Base-by-base conservation (phyloP, 2,888 invertebrate species). In the Autographa pulchrina region DNA sequence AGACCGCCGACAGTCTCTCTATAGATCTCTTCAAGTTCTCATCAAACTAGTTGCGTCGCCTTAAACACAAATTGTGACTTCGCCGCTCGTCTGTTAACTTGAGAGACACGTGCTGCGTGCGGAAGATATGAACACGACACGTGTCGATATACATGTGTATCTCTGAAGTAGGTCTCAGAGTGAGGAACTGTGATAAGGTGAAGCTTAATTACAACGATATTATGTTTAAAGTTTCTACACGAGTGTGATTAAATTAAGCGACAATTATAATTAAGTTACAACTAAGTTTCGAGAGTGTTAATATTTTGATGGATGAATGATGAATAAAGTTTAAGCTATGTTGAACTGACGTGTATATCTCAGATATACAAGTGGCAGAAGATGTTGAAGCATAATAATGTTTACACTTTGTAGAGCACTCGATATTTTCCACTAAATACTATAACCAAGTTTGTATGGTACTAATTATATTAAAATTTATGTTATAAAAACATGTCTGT, bases 21-120 rank as follows among this genome's bases (percentile, higher is more conserved):
- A 25, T 25, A 25, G 25, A 1, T 38, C 38, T 38, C 11, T 9
- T 35, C 38, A 38, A 0, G 5, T 6, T 48, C n/a, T 48, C n/a
- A 48, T 48, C 48, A n/a, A n/a, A n/a, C 48, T 48, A 16, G 48
- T 48, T 48, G 48, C 48, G 48, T 48, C 48, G 43, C 48, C 48
- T n/a, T 48, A n/a, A n/a, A 16, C 48, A 7, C 48, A 6, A 38
- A 8, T 38, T 38, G 38, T n/a, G 48, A n/a, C 48, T 48, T n/a
- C 48, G 48, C n/a, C n/a, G 8, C 48, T n/a, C 7, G 48, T 16
- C 48, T n/a, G 43, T 43, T 43, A 41, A 41, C 41, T 41, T 41
- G 38, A 8, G 38, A 38, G 38, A 11, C 38, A 16, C 16, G 43
- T 43, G 48, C 48, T 48, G 48, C n/a, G 48, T 43, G 48, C 48